Conservation (phyloP, 2,797 vertebrate genomes). For the Eleutherodactylus coqui region DNA sequence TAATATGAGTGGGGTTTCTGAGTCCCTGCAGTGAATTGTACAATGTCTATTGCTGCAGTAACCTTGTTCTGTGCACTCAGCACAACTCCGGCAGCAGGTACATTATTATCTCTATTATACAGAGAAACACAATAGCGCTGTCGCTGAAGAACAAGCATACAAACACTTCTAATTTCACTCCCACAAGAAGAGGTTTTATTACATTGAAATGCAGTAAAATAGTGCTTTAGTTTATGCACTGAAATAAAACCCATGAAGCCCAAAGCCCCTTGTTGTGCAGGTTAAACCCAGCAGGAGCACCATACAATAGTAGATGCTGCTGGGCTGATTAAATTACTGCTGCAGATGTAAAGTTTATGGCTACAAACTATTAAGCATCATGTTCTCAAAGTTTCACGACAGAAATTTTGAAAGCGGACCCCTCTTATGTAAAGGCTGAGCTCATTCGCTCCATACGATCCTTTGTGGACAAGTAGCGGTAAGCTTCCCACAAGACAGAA, state of each 20-base stretch:
- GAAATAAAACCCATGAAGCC: conserved; percentile 22
- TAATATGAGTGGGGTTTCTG: conserved; percentile 8
- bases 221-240: conserved; percentile 21
- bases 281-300: neutral
- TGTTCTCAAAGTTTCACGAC: neutral
- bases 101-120: conserved; percentile 44
- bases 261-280: conserved; percentile 2
- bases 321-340: conserved; percentile 12
- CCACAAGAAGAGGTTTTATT: conserved; percentile 42
- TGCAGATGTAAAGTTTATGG: neutral
- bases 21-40: conserved; percentile 27
- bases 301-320: neutral
- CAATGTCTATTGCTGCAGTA: conserved; percentile 31
- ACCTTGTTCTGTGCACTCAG: conserved; percentile 28
- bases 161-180: conserved; percentile 50
- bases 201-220: conserved; percentile 41
- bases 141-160: conserved; percentile 33
- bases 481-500: too few relatives aligned
- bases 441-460: neutral
- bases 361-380: neutral
- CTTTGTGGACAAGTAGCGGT: too few relatives aligned
- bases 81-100: conserved; percentile 28
- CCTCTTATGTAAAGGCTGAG: neutral
- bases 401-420: neutral
- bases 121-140: conserved; percentile 9